These are phyloP conservation scores for Dendrocincla fuliginosa DNA, from an alignment of 2,797 vertebrate genomes.

Conservation along the genomic window DNA sequence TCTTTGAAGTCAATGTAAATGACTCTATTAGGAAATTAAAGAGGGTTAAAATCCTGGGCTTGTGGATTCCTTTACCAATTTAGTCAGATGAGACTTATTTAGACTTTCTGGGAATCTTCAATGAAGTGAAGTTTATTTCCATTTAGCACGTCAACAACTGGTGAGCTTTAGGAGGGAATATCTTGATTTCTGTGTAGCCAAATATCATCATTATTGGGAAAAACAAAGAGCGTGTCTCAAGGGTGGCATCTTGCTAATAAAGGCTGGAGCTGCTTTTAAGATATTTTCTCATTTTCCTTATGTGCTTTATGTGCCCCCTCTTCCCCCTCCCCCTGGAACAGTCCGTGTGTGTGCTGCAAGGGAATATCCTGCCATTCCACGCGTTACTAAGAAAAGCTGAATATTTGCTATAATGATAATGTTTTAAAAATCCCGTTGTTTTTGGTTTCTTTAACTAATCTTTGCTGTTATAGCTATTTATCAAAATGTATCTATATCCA, in stretches of 20 bases:
- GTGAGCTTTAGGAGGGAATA: not conserved
- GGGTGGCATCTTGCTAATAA: not conserved
- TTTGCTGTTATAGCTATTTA: not conserved
- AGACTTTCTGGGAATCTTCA: not conserved
- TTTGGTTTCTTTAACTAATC: not conserved
- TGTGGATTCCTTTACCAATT: not conserved
- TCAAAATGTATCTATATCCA: not conserved
- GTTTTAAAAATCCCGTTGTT: not conserved
- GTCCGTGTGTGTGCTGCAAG: not conserved
- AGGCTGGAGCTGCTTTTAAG: not conserved
- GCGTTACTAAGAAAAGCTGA: not conserved
- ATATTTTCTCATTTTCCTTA: not conserved
- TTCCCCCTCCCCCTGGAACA: not conserved
- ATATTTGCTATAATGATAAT: not conserved
- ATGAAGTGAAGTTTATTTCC: not conserved
- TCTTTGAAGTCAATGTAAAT: not conserved
- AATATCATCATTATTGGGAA: not conserved
- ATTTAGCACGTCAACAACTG: not conserved
- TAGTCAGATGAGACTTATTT: not conserved
- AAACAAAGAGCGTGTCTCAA: not conserved
- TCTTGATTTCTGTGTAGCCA: not conserved
- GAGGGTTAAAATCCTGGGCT: not conserved
- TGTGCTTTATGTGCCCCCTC: not conserved
- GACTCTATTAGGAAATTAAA: not conserved
- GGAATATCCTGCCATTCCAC: not conserved